Conservation (phyloP, 2,888 invertebrate species). For the Pollenia labialis region DNA sequence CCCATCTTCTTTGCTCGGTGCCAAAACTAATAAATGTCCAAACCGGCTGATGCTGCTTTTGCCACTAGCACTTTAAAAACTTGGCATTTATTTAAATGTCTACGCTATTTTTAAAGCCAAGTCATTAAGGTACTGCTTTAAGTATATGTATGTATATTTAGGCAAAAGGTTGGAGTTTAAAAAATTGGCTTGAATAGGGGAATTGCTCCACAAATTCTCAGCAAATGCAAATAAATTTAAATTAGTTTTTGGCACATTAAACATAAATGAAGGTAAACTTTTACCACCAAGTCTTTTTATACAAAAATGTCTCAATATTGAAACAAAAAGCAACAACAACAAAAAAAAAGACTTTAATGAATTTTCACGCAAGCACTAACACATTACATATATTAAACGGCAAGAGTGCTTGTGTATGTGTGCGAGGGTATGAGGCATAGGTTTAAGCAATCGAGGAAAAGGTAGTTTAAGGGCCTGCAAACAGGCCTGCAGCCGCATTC, state of each 20-base stretch:
- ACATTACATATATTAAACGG: not conserved
- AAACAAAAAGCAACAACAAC: not conserved
- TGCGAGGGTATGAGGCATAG: not conserved
- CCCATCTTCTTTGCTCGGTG: slow-evolving; percentile 19
- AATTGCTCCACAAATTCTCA: slow-evolving; percentile 49
- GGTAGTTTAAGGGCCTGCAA: no score
- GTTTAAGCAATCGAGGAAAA: no score
- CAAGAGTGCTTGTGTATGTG: not conserved
- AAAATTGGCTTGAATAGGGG: slow-evolving; percentile 29
- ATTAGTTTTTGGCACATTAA: slow-evolving; percentile 72
- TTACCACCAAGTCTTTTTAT: slow-evolving; percentile 51
- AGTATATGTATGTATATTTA: not conserved
- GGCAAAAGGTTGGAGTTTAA: not conserved
- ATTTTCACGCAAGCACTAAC: slow-evolving; percentile 41
- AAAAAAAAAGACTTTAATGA: slow-evolving; percentile 48
- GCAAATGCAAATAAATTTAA: slow-evolving; percentile 72
- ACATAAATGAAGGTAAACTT: slow-evolving; percentile 66
- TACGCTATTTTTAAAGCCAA: slow-evolving; percentile 37
- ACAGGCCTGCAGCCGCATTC: no score
- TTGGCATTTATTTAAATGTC: slow-evolving; percentile 25
- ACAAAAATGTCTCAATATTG: slow-evolving; percentile 42
- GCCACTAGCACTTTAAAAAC: slow-evolving; percentile 29
- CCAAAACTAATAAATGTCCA: slow-evolving; percentile 71
- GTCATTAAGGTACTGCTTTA: slow-evolving; percentile 20
- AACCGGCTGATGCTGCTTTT: slow-evolving; percentile 35